Evolutionary conservation across 2,113 vertebrate species (phyloP), one percentile per base, ranked within the genome.

Genomic region (Callopanchax toddi): DNA sequence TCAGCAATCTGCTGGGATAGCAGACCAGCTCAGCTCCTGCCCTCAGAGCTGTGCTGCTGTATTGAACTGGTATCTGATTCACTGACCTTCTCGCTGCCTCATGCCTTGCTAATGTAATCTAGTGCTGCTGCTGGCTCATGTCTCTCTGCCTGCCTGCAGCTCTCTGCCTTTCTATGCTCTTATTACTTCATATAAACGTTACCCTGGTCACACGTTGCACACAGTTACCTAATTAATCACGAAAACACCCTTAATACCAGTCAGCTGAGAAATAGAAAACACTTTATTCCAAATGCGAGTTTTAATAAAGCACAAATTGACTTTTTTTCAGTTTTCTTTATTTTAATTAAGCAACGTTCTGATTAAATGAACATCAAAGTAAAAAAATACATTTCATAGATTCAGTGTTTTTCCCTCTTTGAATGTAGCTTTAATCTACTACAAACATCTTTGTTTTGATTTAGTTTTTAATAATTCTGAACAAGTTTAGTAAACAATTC

Each of bases 41-140:
- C 66, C 67, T 76, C 62, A 13, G 64, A 61, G 66, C 69, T 43
- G 48, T 45, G 65, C 55, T 63, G 75, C 68, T 78, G 64, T 86
- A 90, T 86, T 75, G 87, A 92, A 87, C 88, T 53, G 29, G 39
- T 86, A 88, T 91, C 88, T 90, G 87, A 91, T 91, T 92, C 87
- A 77, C 84, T 93, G 88, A 91, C 89, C 87, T 89, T 85, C 87
- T 83, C 54, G 79, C 69, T 77, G 68, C 79, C 87, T 90, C 89
- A 91, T 91, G 89, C 89, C 89, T 91, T 91, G 90, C 87, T 88
- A 91, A 91, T 91, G 87, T 86, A 89, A 91, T 89, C 87, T 89
- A 83, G 70, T 74, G 75, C 78, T 78, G 74, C 78, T 85, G 86
- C 80, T 89, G 82, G 78, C 81, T 89, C 82, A 80, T 74, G 84